These are phyloP conservation scores for Masticophis lateralis DNA, from an alignment of 2,797 vertebrate species.

Conservation along the genomic window DNA sequence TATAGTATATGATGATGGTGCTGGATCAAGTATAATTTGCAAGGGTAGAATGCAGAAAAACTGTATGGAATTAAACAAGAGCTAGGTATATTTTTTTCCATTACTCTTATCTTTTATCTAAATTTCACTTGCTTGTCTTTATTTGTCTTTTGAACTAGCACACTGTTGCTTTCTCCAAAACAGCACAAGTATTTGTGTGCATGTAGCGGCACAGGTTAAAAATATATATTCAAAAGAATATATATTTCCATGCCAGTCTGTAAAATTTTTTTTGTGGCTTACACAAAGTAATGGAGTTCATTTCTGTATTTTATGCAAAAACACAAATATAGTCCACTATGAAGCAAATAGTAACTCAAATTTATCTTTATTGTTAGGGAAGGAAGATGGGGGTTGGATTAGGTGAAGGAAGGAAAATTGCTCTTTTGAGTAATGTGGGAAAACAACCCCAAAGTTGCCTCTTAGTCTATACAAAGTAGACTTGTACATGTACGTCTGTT, in stretches of 20 bases:
- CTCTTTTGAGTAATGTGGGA: not conserved
- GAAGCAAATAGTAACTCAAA: not conserved
- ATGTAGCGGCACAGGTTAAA: not conserved
- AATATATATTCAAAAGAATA: not conserved
- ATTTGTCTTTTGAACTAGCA: not conserved
- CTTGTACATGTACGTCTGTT: not conserved
- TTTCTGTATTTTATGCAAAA: not conserved
- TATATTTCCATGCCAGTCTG: not conserved
- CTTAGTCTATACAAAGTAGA: not conserved
- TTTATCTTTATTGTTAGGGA: not conserved
- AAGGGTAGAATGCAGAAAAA: not conserved
- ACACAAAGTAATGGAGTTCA: not conserved
- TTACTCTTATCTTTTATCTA: not conserved
- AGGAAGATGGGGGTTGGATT: not conserved
- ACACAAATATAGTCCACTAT: not conserved
- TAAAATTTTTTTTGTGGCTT: not conserved
- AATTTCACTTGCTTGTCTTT: not conserved
- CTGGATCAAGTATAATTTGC: not conserved
- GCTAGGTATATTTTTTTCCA: not conserved
- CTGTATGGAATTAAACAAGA: not conserved
- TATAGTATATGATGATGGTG: not conserved
- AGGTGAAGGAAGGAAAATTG: not conserved
- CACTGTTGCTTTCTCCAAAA: not conserved
- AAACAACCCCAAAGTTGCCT: not conserved
- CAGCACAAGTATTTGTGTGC: not conserved